These are phyloP conservation scores for Furnarius figulus DNA, from an alignment of 2,113 vertebrate species.

Conservation along the genomic window DNA sequence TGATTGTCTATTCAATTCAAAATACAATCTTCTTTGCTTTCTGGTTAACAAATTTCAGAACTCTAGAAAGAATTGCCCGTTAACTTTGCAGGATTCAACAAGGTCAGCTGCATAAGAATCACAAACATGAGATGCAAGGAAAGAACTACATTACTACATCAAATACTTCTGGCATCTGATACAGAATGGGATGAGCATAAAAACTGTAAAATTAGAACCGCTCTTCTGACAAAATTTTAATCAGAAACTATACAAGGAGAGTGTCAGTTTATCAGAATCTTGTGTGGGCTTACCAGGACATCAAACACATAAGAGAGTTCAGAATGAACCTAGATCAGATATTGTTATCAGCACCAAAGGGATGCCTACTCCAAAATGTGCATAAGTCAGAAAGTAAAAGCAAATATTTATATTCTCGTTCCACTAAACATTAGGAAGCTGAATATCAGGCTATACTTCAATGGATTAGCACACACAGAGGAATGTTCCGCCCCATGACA, in stretches of 20 bases:
- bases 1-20: neutral
- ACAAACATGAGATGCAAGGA: neutral
- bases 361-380: neutral
- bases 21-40: neutral
- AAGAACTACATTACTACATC: neutral
- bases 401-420: neutral
- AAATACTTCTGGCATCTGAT: neutral
- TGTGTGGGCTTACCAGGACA: accelerated
- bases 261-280: neutral
- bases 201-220: neutral
- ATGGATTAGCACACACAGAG: neutral
- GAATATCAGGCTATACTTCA: neutral
- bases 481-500: neutral
- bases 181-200: neutral
- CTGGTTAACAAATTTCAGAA: neutral
- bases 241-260: neutral
- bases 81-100: neutral
- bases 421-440: neutral
- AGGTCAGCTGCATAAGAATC: neutral
- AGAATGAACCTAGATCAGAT: neutral
- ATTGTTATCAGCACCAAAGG: neutral
- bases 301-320: neutral
- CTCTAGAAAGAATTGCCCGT: neutral
- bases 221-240: neutral
- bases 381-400: neutral